Evolutionary conservation across 1,140 invertebrate genomes (phyloP).

Genomic region (Bursaphelenchus mucronatus): DNA sequence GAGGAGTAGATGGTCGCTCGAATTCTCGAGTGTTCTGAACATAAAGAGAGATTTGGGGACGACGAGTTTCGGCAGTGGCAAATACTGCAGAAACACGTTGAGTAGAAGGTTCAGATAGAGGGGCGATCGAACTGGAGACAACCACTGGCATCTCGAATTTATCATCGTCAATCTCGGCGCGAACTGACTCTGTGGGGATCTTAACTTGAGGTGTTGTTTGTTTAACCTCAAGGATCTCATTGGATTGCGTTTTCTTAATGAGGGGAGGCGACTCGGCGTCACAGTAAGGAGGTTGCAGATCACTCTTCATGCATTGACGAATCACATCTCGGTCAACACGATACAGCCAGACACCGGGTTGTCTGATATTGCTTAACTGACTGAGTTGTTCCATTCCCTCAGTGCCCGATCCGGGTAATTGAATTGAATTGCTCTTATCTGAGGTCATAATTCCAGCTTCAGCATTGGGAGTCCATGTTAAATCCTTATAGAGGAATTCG

Average conservation of each 20-base stretch:
- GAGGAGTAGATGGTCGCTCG: background rate
- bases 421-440: constrained; percentile 52
- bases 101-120: constrained; percentile 1
- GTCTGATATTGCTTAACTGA: constrained; percentile 53
- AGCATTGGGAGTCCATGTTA: constrained; percentile 53
- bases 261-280: constrained; percentile 52
- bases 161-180: constrained; percentile 7
- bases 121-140: background rate
- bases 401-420: constrained; percentile 58
- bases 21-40: background rate
- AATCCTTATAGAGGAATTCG: constrained; percentile 54
- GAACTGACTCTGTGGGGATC: background rate
- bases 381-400: constrained; percentile 53
- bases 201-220: constrained; percentile 15
- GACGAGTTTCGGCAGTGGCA: constrained; percentile 8
- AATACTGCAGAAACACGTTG: constrained; percentile 2
- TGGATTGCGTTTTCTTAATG: constrained; percentile 15
- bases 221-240: constrained; percentile 9
- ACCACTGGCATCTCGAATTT: background rate
- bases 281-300: constrained; percentile 54
- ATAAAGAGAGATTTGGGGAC: constrained; percentile 6
- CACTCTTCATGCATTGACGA: constrained; percentile 39
- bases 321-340: constrained; percentile 45
- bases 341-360: constrained; percentile 58
- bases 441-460: constrained; percentile 54